phyloP scores from a whole-genome alignment of 2,888 invertebrate genomes.

The Autographa gamma region DNA sequence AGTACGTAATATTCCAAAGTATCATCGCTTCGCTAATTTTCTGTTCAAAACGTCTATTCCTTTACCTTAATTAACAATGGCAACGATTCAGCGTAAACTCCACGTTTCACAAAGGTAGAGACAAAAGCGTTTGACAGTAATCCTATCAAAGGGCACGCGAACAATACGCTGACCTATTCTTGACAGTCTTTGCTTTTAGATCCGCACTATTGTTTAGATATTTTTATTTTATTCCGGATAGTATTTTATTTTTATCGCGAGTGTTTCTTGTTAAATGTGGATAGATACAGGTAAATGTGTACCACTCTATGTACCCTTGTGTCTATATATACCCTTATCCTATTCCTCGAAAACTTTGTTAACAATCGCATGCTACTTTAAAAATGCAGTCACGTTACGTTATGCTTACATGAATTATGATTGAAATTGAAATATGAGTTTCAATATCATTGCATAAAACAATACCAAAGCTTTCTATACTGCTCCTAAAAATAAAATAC shows the following conservation, averaged over 20 bases:
- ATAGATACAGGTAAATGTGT: neutral
- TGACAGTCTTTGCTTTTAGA: constrained; percentile 45
- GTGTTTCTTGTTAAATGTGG: constrained; percentile 18
- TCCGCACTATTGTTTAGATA: constrained; percentile 36
- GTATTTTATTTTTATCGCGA: constrained; percentile 32
- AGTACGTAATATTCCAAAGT: constrained; percentile 16
- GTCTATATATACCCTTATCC: too few species aligned
- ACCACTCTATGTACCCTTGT: too few species aligned
- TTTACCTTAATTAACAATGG: constrained; percentile 52
- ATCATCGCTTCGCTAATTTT: constrained; percentile 25
- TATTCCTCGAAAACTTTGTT: too few species aligned
- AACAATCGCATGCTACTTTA: neutral
- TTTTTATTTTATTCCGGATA: constrained; percentile 26
- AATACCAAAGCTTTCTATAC: too few species aligned
- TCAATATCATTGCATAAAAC: too few species aligned
- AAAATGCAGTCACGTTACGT: neutral
- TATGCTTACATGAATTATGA: too few species aligned
- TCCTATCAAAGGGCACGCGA: constrained; percentile 57
- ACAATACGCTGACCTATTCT: constrained; percentile 58
- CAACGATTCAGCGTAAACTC: constrained; percentile 43
- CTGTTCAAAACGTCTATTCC: constrained; percentile 39
- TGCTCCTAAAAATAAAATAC: constrained; percentile 39
- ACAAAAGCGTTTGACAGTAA: constrained; percentile 61
- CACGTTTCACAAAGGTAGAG: constrained; percentile 57
- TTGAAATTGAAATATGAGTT: too few species aligned